phyloP scores from a whole-genome alignment of 2,113 vertebrate species.

The Mormyrus iriodes region DNA sequence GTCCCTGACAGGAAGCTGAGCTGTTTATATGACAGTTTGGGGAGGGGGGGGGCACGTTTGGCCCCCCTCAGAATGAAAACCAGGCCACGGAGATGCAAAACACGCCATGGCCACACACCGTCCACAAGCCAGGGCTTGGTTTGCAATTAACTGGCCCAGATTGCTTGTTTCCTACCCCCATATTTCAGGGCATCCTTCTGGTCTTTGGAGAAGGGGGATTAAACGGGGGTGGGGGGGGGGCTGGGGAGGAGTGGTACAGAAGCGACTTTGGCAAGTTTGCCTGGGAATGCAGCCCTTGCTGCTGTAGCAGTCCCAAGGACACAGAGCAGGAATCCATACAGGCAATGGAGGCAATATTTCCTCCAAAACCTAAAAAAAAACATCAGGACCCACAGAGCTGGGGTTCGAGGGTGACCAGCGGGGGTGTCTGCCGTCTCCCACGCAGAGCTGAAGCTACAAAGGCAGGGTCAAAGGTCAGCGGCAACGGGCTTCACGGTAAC shows the following conservation, averaged over 20 bases:
- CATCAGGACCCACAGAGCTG: background rate
- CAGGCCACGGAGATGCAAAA: background rate
- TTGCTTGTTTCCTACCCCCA: background rate
- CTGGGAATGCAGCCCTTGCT: background rate
- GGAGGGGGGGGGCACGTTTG: background rate
- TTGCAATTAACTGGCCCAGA: background rate
- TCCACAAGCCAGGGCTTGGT: background rate
- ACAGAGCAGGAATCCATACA: background rate
- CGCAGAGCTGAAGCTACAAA: background rate
- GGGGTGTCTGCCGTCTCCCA: background rate
- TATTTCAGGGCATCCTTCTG: background rate
- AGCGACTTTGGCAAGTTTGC: background rate
- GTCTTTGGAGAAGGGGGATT: background rate
- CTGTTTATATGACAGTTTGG: slow-evolving; percentile 8
- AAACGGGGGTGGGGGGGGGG: background rate
- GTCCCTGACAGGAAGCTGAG: slow-evolving; percentile 16
- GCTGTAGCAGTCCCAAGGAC: background rate
- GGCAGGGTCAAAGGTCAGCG: background rate
- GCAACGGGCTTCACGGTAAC: background rate
- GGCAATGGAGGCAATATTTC: background rate
- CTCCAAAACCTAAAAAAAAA: background rate
- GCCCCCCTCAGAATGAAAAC: slow-evolving; percentile 1
- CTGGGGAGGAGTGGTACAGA: background rate
- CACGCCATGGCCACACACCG: background rate
- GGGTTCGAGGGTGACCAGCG: background rate